Base-by-base conservation (phyloP, 2,113 vertebrate genomes). In the Dicentrarchus labrax region DNA sequence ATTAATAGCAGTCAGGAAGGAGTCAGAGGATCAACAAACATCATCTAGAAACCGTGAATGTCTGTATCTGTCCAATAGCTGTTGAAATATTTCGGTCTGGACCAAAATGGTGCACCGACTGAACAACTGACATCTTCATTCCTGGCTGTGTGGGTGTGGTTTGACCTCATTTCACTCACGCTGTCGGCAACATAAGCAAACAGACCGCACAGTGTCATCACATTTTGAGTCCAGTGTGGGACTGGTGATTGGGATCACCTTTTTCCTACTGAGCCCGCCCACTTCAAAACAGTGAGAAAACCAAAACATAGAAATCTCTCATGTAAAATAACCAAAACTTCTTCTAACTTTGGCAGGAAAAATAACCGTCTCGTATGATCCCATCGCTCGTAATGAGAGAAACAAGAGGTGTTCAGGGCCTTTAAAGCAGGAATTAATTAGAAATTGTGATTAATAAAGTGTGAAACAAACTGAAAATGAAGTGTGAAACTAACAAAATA, bases 381-480 rank as follows among this genome's bases (percentile, higher is more conserved):
- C 9, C 19, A 6, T 15, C 1, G 21, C n/a, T 24, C 62, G 24
- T 24, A 24, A 24, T 47, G 24, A 15, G 22, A 47, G 50, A 13
- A 47, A 45, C 30, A 56, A 36, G 17, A 60, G 17, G 13, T 59
- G 24, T 70, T 12, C 38, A 5, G 16, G 15, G 48, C 17, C 16
- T 54, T 22, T 69, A 51, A 75, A 75, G 36, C 47, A 56, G 39
- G 45, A 62, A 62, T 72, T 67, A 24, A 62, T 76, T 36, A 61
- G 56, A 61, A 0, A 24, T 53, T 57, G 13, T 54, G 36, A 43
- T 68, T 9, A 41, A 43, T 66, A 24, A 66, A 57, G 67, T 68
- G 83, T 80, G 66, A 79, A 77, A 77, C 50, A 65, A 74, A 73
- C 56, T 30, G 21, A 48, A 53, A 62, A 61, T 62, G 15, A 76